Evolutionary conservation across 2,113 vertebrate species (phyloP).

Genomic region (Cynopterus brachyotis): DNA sequence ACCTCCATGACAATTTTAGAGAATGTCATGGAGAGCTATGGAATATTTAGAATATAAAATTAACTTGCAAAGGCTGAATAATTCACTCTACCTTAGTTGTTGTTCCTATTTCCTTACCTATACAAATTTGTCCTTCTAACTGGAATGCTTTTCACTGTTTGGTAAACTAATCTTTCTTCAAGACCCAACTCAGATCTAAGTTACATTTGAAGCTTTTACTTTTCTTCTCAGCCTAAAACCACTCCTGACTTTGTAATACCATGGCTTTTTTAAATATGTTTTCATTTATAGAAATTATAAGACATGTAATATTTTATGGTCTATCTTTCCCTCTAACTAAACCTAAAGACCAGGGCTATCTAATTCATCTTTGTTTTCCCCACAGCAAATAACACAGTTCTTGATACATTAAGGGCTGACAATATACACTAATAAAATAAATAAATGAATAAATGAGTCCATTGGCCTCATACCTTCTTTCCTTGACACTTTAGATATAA

Average conservation of each 20-base stretch:
- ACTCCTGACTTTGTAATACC: neutral
- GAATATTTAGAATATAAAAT: neutral
- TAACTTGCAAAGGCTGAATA: neutral
- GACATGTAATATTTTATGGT: neutral
- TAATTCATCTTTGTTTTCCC: constrained; percentile 30
- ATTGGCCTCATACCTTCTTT: neutral
- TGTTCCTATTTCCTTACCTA: neutral
- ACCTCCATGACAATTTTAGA: neutral
- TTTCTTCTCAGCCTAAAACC: neutral
- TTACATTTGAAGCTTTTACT: neutral
- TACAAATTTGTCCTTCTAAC: neutral
- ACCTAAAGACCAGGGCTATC: neutral
- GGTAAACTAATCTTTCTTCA: neutral
- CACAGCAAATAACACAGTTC: neutral
- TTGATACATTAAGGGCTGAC: neutral
- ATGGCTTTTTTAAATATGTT: neutral
- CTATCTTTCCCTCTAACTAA: neutral
- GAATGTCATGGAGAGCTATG: neutral
- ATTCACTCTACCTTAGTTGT: neutral
- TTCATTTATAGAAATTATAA: neutral
- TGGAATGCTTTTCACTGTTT: neutral
- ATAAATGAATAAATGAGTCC: neutral
- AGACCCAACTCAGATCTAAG: neutral
- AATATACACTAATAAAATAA: neutral
- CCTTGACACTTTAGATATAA: neutral